Conservation (phyloP, 2,888 invertebrate species). For the Eupithecia abbreviata region DNA sequence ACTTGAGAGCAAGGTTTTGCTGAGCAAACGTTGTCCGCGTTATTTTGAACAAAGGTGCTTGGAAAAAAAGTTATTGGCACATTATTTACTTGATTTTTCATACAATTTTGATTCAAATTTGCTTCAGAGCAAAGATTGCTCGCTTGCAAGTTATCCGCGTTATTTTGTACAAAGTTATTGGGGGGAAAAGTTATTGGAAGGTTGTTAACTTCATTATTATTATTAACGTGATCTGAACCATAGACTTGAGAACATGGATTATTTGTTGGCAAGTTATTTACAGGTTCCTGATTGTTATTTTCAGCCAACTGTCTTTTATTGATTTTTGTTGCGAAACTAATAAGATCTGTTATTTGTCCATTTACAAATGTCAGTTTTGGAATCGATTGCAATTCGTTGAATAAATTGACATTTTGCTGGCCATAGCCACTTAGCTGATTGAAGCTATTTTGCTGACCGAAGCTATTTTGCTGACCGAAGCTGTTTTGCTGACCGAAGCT, state of each 20-base stretch:
- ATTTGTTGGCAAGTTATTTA: slow-evolving; percentile 15
- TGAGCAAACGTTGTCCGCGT: not conserved
- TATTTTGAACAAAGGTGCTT: not conserved
- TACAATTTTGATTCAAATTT: slow-evolving; percentile 22
- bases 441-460: not conserved
- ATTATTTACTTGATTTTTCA: not conserved
- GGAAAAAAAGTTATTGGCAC: slow-evolving; percentile 4
- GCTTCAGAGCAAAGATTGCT: slow-evolving; percentile 15
- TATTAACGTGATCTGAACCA: not conserved
- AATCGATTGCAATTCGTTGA: slow-evolving; percentile 23
- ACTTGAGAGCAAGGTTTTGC: slow-evolving; percentile 15
- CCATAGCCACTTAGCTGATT: not conserved
- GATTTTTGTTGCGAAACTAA: slow-evolving; percentile 20
- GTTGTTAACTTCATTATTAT: not conserved
- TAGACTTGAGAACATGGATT: slow-evolving; percentile 9
- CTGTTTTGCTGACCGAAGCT: too few relatives aligned
- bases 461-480: too few relatives aligned
- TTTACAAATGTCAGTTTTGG: slow-evolving; percentile 2
- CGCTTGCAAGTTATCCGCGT: not conserved
- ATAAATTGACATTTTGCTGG: slow-evolving; percentile 32
- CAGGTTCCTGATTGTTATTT: slow-evolving; percentile 31
- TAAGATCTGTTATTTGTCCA: slow-evolving; percentile 21
- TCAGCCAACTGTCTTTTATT: slow-evolving; percentile 35
- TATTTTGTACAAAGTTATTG: not conserved
- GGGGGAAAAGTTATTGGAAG: not conserved